A percentile compares a stretch with the other conserved stretches of the same genome.
Evolutionary conservation across 2,888 invertebrate species (phyloP).

Genomic region (Schizaphis graminum): DNA sequence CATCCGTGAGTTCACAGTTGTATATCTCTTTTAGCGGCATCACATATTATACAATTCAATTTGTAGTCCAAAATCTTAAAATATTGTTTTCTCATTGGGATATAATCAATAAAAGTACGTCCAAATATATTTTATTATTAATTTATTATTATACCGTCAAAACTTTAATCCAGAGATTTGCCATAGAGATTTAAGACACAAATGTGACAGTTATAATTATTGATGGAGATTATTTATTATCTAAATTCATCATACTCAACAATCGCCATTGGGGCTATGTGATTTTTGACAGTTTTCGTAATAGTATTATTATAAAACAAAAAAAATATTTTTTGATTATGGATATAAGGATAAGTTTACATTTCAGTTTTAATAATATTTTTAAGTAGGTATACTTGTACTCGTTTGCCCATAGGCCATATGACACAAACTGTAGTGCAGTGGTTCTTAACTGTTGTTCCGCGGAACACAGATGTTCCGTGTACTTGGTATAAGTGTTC

Average conservation of each 20-base stretch:
- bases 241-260: not conserved
- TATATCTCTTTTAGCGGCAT: no score
- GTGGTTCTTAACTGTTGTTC: no score
- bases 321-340: not conserved
- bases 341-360: not conserved
- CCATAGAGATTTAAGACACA: not conserved
- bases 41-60: no score
- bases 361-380: not conserved
- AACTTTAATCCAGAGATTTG: not conserved
- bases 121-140: not conserved
- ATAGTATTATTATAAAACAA: not conserved
- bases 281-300: not conserved
- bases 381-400: not conserved
- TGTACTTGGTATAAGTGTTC: no score
- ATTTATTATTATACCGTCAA: not conserved
- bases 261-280: not conserved
- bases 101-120: not conserved
- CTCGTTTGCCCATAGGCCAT: not conserved
- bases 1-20: no score
- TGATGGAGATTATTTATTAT: not conserved
- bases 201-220: not conserved
- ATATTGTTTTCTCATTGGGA: no score
- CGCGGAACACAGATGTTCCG: no score
- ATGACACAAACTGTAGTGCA: not conserved
- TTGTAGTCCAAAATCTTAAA: no score